Conservation (phyloP, 2,797 vertebrate genomes). For the Rhinophrynus dorsalis region DNA sequence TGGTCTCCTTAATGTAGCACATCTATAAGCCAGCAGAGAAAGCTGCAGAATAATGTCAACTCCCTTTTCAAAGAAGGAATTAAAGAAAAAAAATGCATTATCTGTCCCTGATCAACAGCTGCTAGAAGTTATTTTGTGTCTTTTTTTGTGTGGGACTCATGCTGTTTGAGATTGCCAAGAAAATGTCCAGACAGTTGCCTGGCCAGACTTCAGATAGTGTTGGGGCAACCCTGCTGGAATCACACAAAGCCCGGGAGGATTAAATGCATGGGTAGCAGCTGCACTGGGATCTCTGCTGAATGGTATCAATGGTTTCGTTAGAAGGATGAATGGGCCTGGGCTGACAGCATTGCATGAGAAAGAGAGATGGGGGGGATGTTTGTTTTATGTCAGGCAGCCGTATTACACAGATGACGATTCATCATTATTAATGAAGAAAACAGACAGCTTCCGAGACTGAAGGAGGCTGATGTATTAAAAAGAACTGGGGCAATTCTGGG, state of each 20-base stretch:
- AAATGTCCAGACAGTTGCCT: not conserved
- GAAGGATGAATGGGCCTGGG: constrained; percentile 51
- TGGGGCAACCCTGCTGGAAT: constrained; percentile 21
- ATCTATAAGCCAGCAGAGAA: too few relatives aligned
- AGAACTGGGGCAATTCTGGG: too few relatives aligned
- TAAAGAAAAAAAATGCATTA: not conserved
- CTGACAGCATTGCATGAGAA: constrained; percentile 50
- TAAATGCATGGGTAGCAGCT: constrained; percentile 51
- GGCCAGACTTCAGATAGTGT: constrained; percentile 31
- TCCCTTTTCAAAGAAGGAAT: too few relatives aligned
- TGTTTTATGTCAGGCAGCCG: constrained; percentile 3
- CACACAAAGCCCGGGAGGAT: constrained; percentile 53
- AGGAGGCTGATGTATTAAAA: too few relatives aligned
- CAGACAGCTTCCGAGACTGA: constrained; percentile 1
- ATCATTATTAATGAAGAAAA: constrained; percentile 44
- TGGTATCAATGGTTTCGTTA: constrained; percentile 64
- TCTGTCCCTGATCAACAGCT: constrained; percentile 21
- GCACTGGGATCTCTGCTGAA: constrained; percentile 50
- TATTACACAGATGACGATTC: constrained; percentile 23
- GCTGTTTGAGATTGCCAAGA: not conserved
- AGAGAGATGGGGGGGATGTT: constrained; percentile 41
- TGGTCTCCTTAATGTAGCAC: too few relatives aligned
- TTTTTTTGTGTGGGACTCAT: constrained; percentile 51
- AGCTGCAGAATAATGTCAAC: too few relatives aligned
- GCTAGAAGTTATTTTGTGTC: not conserved